Conservation (phyloP, 1,140 invertebrate species). For the Procambarus virginalis region DNA sequence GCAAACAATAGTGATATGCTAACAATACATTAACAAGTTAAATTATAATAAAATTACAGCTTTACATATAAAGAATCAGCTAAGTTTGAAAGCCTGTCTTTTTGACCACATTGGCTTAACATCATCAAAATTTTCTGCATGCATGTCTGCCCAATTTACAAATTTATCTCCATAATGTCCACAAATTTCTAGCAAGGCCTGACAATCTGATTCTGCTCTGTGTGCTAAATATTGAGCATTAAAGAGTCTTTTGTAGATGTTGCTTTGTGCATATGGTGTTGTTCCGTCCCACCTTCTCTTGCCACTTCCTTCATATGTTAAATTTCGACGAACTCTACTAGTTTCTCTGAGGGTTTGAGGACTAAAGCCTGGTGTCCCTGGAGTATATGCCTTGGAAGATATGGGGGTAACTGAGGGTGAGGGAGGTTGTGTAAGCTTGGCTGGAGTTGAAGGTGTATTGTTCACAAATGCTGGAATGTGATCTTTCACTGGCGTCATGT, state of each 20-base stretch:
- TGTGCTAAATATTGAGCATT: conserved; percentile 28
- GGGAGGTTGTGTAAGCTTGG: neutral
- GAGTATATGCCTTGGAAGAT: neutral
- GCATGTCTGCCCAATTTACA: conserved; percentile 56
- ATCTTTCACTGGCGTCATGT: conserved; percentile 45
- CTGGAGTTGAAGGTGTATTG: conserved; percentile 19
- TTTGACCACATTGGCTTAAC: conserved; percentile 60
- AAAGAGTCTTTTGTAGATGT: conserved; percentile 54
- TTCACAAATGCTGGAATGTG: neutral
- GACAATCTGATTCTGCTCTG: conserved; percentile 38
- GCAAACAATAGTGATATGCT: no score
- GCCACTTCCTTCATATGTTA: conserved; percentile 16
- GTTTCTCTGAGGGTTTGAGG: conserved; percentile 5
- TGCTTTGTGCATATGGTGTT: conserved; percentile 26
- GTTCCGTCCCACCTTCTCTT: conserved; percentile 22
- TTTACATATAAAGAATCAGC: neutral
- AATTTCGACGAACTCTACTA: conserved; percentile 22
- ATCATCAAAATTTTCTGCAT: conserved; percentile 4
- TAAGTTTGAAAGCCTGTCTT: conserved; percentile 21
- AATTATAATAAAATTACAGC: conserved; percentile 1
- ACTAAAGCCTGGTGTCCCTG: conserved; percentile 8
- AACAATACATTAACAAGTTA: neutral
- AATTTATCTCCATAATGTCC: conserved; percentile 54
- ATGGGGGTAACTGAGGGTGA: conserved; percentile 28
- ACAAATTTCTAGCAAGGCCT: conserved; percentile 50